These are phyloP conservation scores for Spicauda simplicius DNA, from an alignment of 2,888 invertebrate genomes.

Conservation along the genomic window DNA sequence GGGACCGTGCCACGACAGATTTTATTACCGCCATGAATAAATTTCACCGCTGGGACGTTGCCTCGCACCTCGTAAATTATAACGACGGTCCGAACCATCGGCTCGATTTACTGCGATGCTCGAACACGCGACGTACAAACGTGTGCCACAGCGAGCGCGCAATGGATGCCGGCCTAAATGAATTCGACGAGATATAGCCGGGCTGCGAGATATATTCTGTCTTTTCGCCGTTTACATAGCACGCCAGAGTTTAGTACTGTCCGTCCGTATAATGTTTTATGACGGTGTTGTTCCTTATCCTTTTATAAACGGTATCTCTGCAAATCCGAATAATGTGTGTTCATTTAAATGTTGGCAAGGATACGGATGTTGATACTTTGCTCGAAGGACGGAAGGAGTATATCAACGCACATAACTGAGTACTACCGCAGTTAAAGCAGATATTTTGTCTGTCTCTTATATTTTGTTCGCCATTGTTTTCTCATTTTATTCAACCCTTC, in stretches of 20 bases:
- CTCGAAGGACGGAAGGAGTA: constrained; percentile 13
- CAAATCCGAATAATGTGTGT: constrained; percentile 45
- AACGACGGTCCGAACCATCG: constrained; percentile 63
- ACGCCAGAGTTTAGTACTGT: constrained; percentile 36
- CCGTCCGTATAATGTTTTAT: constrained; percentile 46
- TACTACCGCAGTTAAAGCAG: constrained; percentile 10
- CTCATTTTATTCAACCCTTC: neutral
- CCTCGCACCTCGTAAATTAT: constrained; percentile 70
- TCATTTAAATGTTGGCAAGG: constrained; percentile 42
- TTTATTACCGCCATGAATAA: constrained; percentile 82
- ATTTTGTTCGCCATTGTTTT: constrained; percentile 12
- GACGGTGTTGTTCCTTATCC: constrained; percentile 47
- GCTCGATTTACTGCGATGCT: constrained; percentile 60
- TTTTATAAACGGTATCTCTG: constrained; percentile 44
- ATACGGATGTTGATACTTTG: constrained; percentile 18
- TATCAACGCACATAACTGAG: neutral
- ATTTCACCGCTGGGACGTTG: constrained; percentile 65
- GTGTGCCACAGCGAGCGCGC: constrained; percentile 49
- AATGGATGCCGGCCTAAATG: constrained; percentile 52
- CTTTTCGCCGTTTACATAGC: constrained; percentile 36
- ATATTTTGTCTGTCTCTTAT: constrained; percentile 5
- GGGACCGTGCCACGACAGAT: constrained; percentile 69
- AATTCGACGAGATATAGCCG: constrained; percentile 41
- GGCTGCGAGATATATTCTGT: constrained; percentile 31
- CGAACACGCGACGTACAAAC: constrained; percentile 53